Evolutionary conservation across 2,113 vertebrate species (phyloP), one percentile per base, ranked within the genome.

Genomic region (Chelonoidis abingdonii): DNA sequence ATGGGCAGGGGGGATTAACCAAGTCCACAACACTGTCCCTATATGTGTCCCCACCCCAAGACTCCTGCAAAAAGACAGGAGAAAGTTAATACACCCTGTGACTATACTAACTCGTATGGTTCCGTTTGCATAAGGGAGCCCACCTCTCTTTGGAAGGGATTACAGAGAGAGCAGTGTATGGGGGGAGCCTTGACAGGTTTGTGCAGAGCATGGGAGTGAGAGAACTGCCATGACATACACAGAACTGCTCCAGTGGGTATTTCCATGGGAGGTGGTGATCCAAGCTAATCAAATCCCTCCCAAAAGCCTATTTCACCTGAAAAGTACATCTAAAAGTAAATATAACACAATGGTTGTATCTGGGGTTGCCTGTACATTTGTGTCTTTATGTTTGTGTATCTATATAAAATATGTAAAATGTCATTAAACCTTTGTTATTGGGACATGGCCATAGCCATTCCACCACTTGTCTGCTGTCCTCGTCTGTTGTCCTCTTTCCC

Each of bases 361-460:
- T 92, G 56, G 1, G 0, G 0, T 4, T 76, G 2, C 52, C 53
- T 92, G 2, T n/a, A 3, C 22, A 7, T 80, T 13, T 86, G 87
- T 10, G 1, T 92, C 14, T 24, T 53, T 69, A 5, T 80, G 12
- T 86, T 83, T 12, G 1, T 93, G 17, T 24, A 62, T 69, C 24
- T 35, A 84, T 0, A 0, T 22, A 35, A 31, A 35, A 80, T n/a
- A 41, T 89, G 59, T 90, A 72, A 2, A 83, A 41, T 83, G 1
- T 17, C 0, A 0, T 22, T 93, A 31, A 29, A 79, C n/a, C 44
- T 86, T 82, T 82, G 83, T 21, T 1, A 2, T 17, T 31, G 10
- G 10, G 25, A 69, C 44, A 17, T 89, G 84, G 4, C 69, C 5
- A 3, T 59, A 72, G 49, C 69, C 76, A 5, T 47, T 47, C 75